A percentile compares a stretch with the other conserved stretches of the same genome.
These are phyloP conservation scores for Amia ocellicauda DNA, from an alignment of 2,113 vertebrate genomes.

Conservation along the genomic window DNA sequence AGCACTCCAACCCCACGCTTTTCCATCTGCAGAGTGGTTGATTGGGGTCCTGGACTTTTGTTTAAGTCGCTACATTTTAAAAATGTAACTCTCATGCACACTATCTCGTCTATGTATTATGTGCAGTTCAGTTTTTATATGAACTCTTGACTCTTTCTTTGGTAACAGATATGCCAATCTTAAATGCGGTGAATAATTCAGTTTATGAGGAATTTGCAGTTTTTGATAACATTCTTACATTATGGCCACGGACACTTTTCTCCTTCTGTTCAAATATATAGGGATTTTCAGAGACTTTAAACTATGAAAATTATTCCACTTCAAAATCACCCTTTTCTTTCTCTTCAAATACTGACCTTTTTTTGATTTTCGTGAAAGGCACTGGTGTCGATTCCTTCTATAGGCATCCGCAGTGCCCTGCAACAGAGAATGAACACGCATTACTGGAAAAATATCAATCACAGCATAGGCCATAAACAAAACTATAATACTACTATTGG, in stretches of 20 bases:
- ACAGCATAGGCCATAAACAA: slow-evolving; percentile 20
- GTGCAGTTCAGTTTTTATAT: too few relatives aligned
- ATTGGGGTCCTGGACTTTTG: slow-evolving; percentile 28
- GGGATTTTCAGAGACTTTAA: too few relatives aligned
- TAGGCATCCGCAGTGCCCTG: slow-evolving; percentile 36
- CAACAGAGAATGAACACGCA: slow-evolving; percentile 29
- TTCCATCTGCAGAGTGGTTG: slow-evolving; percentile 11
- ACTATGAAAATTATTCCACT: too few relatives aligned
- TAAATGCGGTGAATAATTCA: too few relatives aligned
- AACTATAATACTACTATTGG: background rate
- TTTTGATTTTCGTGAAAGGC: background rate
- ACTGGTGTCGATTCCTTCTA: background rate
- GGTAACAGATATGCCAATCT: too few relatives aligned
- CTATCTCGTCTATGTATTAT: background rate
- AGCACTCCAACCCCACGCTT: slow-evolving; percentile 8
- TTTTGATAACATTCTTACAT: too few relatives aligned
- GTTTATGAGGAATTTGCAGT: too few relatives aligned
- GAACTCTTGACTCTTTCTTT: too few relatives aligned
- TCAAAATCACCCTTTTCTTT: background rate
- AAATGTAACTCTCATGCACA: slow-evolving; percentile 30
- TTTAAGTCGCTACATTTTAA: slow-evolving; percentile 3
- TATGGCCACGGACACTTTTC: too few relatives aligned
- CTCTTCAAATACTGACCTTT: background rate
- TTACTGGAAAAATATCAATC: slow-evolving; percentile 27
- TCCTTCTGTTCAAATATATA: too few relatives aligned